phyloP scores from a whole-genome alignment of 1,140 invertebrate species.

The Eriocheir sinensis region DNA sequence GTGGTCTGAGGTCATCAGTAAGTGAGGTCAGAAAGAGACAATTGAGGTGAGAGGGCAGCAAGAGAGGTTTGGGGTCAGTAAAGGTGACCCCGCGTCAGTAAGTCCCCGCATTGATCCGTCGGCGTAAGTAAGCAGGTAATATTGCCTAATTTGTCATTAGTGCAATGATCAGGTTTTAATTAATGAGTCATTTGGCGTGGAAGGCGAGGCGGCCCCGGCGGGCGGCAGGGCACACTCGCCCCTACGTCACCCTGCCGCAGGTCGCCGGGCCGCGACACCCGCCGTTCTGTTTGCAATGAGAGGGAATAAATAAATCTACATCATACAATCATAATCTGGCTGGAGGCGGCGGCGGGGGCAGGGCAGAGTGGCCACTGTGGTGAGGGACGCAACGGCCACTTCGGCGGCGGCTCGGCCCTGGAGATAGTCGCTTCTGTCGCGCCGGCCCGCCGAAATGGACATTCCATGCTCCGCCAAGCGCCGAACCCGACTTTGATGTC shows the following conservation, averaged over 20 bases:
- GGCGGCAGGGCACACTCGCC: slow-evolving; percentile 27
- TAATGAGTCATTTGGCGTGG: slow-evolving; percentile 64
- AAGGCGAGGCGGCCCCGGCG: background rate
- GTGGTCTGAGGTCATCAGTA: no score
- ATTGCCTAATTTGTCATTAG: slow-evolving; percentile 67
- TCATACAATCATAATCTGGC: slow-evolving; percentile 61
- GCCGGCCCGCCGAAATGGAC: slow-evolving; percentile 66
- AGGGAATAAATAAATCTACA: slow-evolving; percentile 74
- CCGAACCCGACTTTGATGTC: slow-evolving; percentile 65
- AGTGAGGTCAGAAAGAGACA: background rate
- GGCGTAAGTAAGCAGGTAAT: slow-evolving; percentile 65
- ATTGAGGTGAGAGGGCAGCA: no score
- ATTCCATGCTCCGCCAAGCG: slow-evolving; percentile 64
- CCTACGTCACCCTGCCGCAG: background rate
- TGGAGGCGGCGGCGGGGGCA: background rate
- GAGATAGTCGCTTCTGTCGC: slow-evolving; percentile 40
- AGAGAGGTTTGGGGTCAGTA: background rate
- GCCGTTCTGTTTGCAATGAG: slow-evolving; percentile 66
- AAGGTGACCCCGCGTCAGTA: background rate
- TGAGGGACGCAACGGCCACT: slow-evolving; percentile 25
- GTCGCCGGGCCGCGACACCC: background rate
- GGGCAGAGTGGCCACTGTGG: slow-evolving; percentile 10
- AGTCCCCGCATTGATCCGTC: background rate
- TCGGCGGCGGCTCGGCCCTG: background rate
- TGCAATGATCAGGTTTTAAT: slow-evolving; percentile 71